Conservation (phyloP, 2,888 invertebrate species). For the Acanthosepion esculentum region DNA sequence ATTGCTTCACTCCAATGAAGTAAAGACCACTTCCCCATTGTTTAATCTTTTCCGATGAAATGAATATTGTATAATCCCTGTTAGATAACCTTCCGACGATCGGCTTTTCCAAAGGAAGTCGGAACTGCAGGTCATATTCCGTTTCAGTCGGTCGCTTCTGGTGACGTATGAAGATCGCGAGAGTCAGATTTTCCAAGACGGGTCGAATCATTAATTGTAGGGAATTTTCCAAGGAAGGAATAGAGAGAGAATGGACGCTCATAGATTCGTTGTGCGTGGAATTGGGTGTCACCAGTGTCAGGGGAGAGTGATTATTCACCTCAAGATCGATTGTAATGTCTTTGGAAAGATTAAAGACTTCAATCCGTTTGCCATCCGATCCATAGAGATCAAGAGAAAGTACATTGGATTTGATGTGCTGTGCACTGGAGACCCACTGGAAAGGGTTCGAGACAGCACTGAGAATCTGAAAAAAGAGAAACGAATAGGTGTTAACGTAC, state of each 20-base stretch:
- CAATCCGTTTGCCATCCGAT: slow-evolving; percentile 53
- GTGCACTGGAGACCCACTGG: slow-evolving; percentile 59
- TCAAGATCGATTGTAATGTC: slow-evolving; percentile 57
- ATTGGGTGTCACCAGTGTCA: slow-evolving; percentile 45
- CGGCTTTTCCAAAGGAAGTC: slow-evolving; percentile 49
- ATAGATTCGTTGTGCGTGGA: slow-evolving; percentile 50
- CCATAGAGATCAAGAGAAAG: slow-evolving; percentile 58
- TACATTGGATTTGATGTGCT: slow-evolving; percentile 57
- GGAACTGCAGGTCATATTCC: slow-evolving; percentile 54
- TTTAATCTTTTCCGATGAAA: slow-evolving; percentile 52
- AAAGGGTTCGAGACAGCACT: slow-evolving; percentile 59
- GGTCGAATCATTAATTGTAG: slow-evolving; percentile 54
- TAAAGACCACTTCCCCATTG: slow-evolving; percentile 55
- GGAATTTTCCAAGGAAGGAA: slow-evolving; percentile 53
- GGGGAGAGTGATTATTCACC: slow-evolving; percentile 47
- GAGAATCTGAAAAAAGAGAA: slow-evolving; percentile 54
- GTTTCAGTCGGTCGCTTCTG: slow-evolving; percentile 53
- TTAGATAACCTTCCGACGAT: slow-evolving; percentile 45
- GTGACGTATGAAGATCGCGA: slow-evolving; percentile 57
- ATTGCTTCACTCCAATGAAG: slow-evolving; percentile 58
- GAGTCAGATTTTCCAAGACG: slow-evolving; percentile 44
- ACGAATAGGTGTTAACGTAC: too few relatives aligned
- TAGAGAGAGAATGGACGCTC: slow-evolving; percentile 52
- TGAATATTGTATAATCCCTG: slow-evolving; percentile 53
- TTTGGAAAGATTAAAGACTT: slow-evolving; percentile 55